Conservation (phyloP, 2,113 vertebrate genomes). For the Ceuthmochares aereus region DNA sequence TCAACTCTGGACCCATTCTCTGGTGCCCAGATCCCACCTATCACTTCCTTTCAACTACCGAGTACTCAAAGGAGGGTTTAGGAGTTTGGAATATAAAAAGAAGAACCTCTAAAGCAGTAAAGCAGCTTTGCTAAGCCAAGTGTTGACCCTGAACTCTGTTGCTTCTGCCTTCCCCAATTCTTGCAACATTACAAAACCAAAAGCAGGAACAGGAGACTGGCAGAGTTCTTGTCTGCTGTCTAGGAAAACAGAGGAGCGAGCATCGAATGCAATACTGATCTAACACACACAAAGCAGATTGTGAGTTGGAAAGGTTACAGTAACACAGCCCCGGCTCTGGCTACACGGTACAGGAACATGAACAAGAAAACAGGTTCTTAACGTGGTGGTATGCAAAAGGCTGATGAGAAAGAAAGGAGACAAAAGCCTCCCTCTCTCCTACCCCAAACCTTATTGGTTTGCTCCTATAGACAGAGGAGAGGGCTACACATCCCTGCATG, state of each 20-base stretch:
- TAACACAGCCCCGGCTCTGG: background rate
- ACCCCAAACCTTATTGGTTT: background rate
- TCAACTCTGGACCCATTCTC: background rate
- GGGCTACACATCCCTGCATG: background rate
- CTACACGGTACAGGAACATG: background rate
- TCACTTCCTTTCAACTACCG: background rate
- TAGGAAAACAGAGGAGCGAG: background rate
- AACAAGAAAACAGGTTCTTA: background rate
- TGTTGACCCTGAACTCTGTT: background rate
- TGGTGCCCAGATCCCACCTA: background rate
- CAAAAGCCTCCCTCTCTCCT: background rate
- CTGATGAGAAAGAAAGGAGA: background rate
- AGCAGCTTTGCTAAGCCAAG: background rate
- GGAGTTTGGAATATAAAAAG: background rate
- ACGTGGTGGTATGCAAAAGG: background rate
- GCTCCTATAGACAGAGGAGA: background rate
- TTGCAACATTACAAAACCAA: background rate
- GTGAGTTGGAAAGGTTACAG: background rate
- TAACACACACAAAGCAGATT: background rate
- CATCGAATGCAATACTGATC: background rate
- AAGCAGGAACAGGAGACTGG: background rate
- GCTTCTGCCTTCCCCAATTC: background rate
- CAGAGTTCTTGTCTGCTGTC: background rate
- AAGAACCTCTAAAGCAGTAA: background rate
- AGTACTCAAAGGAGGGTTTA: accelerated